A percentile compares a stretch with the other conserved stretches of the same genome.
These are phyloP conservation scores for Drosophila paranaensis DNA, from an alignment of 2,888 invertebrate species.

Conservation along the genomic window DNA sequence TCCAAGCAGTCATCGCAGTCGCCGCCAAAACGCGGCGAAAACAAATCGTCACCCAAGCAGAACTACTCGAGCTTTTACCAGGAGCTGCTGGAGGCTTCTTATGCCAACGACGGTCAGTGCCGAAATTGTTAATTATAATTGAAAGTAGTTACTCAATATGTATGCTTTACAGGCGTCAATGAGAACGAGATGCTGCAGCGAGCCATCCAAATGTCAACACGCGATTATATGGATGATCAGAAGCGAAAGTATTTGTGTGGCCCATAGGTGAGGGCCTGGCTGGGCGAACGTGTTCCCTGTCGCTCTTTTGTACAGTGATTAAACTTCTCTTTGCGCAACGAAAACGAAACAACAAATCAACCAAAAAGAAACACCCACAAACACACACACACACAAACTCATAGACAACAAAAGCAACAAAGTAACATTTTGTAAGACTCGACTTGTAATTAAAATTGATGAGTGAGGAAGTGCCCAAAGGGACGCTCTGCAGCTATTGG, in stretches of 20 bases:
- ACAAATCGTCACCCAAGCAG: conserved; percentile 54
- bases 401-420: conserved; percentile 8
- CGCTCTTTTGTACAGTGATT: conserved; percentile 70
- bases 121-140: neutral
- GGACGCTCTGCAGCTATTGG: conserved; percentile 8
- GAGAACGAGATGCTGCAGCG: conserved; percentile 85
- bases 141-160: neutral
- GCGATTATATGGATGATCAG: conserved; percentile 84
- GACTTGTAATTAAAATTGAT: conserved; percentile 60
- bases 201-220: conserved; percentile 84
- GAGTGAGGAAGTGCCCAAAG: conserved; percentile 43
- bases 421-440: conserved; percentile 36
- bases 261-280: conserved; percentile 59
- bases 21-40: conserved; percentile 67
- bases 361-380: conserved; percentile 31
- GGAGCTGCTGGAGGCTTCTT: conserved; percentile 84
- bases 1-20: conserved; percentile 81
- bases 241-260: conserved; percentile 82
- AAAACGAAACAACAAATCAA: conserved; percentile 56
- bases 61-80: conserved; percentile 83
- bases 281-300: neutral
- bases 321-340: conserved; percentile 60
- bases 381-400: conserved; percentile 7
- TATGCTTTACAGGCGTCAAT: conserved; percentile 58
- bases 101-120: conserved; percentile 82